Evolutionary conservation across 2,888 invertebrate species (phyloP).

Genomic region (Drosophila nr. medialis): DNA sequence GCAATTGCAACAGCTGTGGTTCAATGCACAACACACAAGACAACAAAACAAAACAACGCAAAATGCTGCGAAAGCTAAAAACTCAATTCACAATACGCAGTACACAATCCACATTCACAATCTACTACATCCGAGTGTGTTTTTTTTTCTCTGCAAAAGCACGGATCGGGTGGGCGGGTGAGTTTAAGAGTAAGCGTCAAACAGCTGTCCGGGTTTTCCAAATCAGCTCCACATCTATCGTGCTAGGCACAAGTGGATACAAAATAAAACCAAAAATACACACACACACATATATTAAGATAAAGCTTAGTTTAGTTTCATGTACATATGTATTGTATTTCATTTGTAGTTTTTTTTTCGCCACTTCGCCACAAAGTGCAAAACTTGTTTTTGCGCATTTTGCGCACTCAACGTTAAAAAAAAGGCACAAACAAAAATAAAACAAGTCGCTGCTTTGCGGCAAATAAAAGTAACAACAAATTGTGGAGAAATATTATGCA

Average conservation of each 20-base stretch:
- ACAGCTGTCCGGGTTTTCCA: conserved; percentile 60
- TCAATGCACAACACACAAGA: conserved; percentile 24
- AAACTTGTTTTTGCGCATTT: conserved; percentile 79
- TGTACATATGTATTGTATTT: conserved; percentile 26
- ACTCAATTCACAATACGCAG: conserved; percentile 4
- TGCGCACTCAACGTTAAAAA: conserved; percentile 76
- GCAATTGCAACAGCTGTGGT: conserved; percentile 26
- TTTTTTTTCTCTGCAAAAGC: conserved; percentile 31
- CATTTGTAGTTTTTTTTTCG: conserved; percentile 24
- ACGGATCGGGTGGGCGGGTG: conserved; percentile 17
- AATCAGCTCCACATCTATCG: conserved; percentile 64
- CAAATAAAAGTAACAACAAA: conserved; percentile 40
- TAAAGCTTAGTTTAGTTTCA: conserved; percentile 62
- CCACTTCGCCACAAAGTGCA: conserved; percentile 66
- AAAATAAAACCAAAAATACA: conserved; percentile 68
- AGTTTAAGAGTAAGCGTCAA: conserved; percentile 37
- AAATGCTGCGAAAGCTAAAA: conserved; percentile 11
- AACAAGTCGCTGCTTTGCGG: conserved; percentile 55
- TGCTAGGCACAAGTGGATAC: conserved; percentile 78
- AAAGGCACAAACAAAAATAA: conserved; percentile 49
- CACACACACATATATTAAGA: conserved; percentile 31
- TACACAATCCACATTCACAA: conserved; percentile 18
- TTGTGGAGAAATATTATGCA: conserved; percentile 57
- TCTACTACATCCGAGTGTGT: conserved; percentile 21
- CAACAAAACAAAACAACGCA: conserved; percentile 1